Conservation (phyloP, 1,140 invertebrate species). For the Drosophila truncata region DNA sequence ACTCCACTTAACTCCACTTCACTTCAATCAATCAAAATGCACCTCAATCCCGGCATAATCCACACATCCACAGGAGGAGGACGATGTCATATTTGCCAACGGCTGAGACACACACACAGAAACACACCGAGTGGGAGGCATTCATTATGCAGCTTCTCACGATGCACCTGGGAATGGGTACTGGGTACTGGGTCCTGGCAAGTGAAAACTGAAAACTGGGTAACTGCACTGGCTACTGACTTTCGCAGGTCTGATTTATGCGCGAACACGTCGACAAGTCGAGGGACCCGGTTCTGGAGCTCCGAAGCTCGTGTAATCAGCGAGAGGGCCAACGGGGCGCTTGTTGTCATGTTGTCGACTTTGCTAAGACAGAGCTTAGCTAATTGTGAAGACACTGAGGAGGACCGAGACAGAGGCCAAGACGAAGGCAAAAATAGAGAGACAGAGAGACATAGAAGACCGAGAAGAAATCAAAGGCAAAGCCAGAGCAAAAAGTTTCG, state of each 20-base stretch:
- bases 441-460: conserved; percentile 8
- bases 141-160: conserved; percentile 46
- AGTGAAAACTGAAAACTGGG: conserved; percentile 1
- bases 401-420: neutral
- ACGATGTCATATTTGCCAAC: conserved; percentile 27
- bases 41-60: conserved; percentile 52
- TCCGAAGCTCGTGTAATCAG: conserved; percentile 26
- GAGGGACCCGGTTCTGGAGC: neutral
- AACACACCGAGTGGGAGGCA: conserved; percentile 3
- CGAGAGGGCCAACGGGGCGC: conserved; percentile 1
- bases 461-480: conserved; percentile 45
- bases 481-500: conserved; percentile 37
- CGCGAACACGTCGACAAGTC: conserved; percentile 48
- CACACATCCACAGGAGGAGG: conserved; percentile 7
- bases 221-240: conserved; percentile 35
- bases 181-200: neutral
- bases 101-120: neutral
- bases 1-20: conserved; percentile 22
- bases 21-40: conserved; percentile 63
- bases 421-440: neutral
- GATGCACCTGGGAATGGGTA: neutral
- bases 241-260: conserved; percentile 66
- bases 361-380: conserved; percentile 53
- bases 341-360: conserved; percentile 50
- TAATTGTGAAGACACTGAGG: conserved; percentile 34